Evolutionary conservation across 2,113 vertebrate species (phyloP), one percentile per base, ranked within the genome.

Genomic region (Macquaria australasica): DNA sequence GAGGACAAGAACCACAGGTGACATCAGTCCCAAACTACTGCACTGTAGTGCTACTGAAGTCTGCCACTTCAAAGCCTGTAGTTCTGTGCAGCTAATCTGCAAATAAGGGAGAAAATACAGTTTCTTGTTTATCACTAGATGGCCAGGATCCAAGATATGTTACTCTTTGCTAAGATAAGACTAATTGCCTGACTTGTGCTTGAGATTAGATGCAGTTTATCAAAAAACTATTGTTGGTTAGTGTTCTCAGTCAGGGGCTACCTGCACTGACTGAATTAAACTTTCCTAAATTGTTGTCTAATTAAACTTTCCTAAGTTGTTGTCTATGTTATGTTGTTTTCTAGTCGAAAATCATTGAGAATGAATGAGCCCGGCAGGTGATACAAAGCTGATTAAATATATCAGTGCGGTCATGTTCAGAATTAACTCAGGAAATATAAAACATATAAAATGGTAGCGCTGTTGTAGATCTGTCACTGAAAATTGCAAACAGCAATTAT

Each of bases 1-100:
- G 70, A 85, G 70, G 67, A 73, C 48, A 9, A 45, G 43, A 55
- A 62, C 80, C 34, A 37, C 62, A 34, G 45, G 41, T 75, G 77
- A 82, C 53, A 15, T 43, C 31, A 31, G 34, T 21, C 12, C 51
- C 6, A 48, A 48, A 41, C 55, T 9, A 3, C n/a, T 23, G 58
- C 25, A n/a, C 68, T 59, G 63, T n/a, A n/a, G n/a, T n/a, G n/a
- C n/a, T n/a, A n/a, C n/a, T n/a, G n/a, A n/a, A n/a, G n/a, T 70
- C 41, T 56, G 39, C 25, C 28, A 18, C 53, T 21, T 73, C 18
- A 77, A 53, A 70, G 39, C n/a, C 21, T 53, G 18, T 23, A 7
- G 23, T 23, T 34, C 12, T 43, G 31, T 59, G 71, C 60, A 59
- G 51, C 69, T 48, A 48, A 78, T 3, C 48, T 60, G 41, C 31